phyloP scores from a whole-genome alignment of 2,113 vertebrate genomes.

The Platichthys flesus region DNA sequence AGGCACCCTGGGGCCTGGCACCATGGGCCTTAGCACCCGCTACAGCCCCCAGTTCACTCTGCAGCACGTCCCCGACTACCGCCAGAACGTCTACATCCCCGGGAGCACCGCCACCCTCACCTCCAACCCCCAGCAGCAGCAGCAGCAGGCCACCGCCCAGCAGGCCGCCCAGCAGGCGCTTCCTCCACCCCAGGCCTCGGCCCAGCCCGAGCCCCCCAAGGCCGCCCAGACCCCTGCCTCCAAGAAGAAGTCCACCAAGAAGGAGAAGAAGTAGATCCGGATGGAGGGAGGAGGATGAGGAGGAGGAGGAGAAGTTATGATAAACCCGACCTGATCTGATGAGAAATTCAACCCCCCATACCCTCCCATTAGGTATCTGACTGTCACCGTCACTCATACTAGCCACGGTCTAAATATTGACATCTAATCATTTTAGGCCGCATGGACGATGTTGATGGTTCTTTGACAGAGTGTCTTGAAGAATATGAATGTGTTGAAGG shows the following conservation, averaged over 20 bases:
- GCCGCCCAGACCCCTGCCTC: conserved; percentile 86
- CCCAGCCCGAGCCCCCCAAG: conserved; percentile 83
- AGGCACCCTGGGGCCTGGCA: conserved; percentile 90
- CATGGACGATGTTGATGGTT: conserved; percentile 55
- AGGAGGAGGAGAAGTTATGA: conserved; percentile 29
- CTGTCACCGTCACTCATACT: conserved; percentile 44
- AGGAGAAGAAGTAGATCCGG: conserved; percentile 93
- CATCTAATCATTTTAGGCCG: conserved; percentile 49
- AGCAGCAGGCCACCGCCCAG: conserved; percentile 76
- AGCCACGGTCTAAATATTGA: conserved; percentile 48
- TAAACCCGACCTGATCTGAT: conserved; percentile 44
- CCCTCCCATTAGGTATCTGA: conserved; percentile 62
- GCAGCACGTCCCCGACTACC: conserved; percentile 96
- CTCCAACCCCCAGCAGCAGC: conserved; percentile 85
- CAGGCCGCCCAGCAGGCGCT: conserved; percentile 83
- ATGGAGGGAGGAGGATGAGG: conserved; percentile 44
- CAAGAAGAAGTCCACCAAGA: conserved; percentile 99
- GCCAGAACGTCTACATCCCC: conserved; percentile 98
- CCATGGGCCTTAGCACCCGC: conserved; percentile 95
- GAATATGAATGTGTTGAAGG: conserved; percentile 70
- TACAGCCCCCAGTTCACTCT: conserved; percentile 98
- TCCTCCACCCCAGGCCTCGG: conserved; percentile 76
- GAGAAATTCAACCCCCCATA: conserved; percentile 58
- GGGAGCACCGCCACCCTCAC: conserved; percentile 95
- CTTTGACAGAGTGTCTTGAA: conserved; percentile 51